Evolutionary conservation across 2,113 vertebrate species (phyloP).

Genomic region (Lophius piscatorius): DNA sequence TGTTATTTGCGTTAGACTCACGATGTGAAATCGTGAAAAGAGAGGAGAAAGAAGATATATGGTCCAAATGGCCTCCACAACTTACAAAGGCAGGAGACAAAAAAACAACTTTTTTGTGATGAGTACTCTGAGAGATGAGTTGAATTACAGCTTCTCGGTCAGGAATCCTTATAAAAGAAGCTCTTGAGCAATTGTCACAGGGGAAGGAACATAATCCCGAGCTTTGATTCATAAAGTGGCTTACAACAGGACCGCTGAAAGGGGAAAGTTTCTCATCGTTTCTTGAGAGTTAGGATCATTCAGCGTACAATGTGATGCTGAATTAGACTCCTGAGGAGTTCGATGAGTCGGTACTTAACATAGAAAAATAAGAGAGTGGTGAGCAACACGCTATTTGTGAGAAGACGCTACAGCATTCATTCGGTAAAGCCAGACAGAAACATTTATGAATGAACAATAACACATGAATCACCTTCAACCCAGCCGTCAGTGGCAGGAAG

Average conservation of each 20-base stretch:
- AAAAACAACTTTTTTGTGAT: slow-evolving; percentile 3
- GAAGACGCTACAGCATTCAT: background rate
- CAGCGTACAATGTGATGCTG: slow-evolving; percentile 25
- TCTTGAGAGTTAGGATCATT: slow-evolving; percentile 42
- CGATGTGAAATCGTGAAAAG: slow-evolving; percentile 27
- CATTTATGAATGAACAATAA: slow-evolving; percentile 18
- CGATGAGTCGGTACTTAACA: slow-evolving; percentile 30
- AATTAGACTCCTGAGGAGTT: slow-evolving; percentile 40
- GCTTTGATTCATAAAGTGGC: slow-evolving; percentile 51
- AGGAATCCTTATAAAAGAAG: slow-evolving; percentile 28
- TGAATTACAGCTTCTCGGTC: slow-evolving; percentile 14
- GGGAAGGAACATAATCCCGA: slow-evolving; percentile 28
- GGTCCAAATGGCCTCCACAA: slow-evolving; percentile 31
- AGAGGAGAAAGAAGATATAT: slow-evolving; percentile 13
- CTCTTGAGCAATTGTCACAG: slow-evolving; percentile 10
- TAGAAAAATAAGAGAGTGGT: too few relatives aligned
- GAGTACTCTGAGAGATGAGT: slow-evolving; percentile 20
- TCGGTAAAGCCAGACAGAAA: slow-evolving; percentile 6
- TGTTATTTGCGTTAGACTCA: slow-evolving; percentile 16
- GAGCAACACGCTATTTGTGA: background rate
- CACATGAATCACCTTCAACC: slow-evolving; percentile 3
- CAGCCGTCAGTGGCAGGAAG: slow-evolving; percentile 26
- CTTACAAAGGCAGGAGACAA: slow-evolving; percentile 19
- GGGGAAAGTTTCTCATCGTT: slow-evolving; percentile 42
- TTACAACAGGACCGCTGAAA: slow-evolving; percentile 33